These are phyloP conservation scores for Chaenocephalus aceratus DNA, from an alignment of 2,113 vertebrate species.

Conservation along the genomic window DNA sequence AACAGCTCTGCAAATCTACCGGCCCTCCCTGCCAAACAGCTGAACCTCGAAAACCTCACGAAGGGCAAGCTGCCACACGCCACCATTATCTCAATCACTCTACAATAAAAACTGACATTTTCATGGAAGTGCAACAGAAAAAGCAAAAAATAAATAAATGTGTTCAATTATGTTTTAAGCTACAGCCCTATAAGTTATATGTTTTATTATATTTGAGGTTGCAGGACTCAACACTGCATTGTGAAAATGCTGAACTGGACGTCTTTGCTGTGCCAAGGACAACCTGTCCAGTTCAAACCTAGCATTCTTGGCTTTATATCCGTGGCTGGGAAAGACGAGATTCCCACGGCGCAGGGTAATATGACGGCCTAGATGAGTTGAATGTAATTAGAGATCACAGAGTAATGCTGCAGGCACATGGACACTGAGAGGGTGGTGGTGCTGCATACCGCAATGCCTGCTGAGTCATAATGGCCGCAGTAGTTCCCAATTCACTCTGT, in stretches of 20 bases:
- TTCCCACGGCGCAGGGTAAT: conserved; percentile 48
- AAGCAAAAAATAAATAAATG: background rate
- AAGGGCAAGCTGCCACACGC: conserved; percentile 66
- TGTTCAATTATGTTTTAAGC: background rate
- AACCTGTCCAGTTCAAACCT: conserved; percentile 37
- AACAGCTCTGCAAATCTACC: conserved; percentile 70
- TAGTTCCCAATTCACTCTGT: conserved; percentile 41
- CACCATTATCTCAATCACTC: conserved; percentile 60
- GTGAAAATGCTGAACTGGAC: background rate
- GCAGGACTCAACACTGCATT: background rate
- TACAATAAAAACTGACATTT: conserved; percentile 45
- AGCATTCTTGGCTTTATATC: conserved; percentile 41
- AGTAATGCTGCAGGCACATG: conserved; percentile 41
- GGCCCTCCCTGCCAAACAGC: conserved; percentile 62
- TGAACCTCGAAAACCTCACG: conserved; percentile 66
- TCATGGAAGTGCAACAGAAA: conserved; percentile 19
- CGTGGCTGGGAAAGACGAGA: conserved; percentile 62
- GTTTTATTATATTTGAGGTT: conserved; percentile 5
- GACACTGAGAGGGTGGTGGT: conserved; percentile 39
- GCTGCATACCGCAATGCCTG: conserved; percentile 52
- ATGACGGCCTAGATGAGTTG: conserved; percentile 43
- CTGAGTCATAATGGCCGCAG: conserved; percentile 62
- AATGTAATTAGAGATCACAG: conserved; percentile 60
- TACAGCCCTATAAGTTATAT: background rate
- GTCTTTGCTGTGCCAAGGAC: conserved; percentile 11